Conservation (phyloP, 2,888 invertebrate species). For the Plebejus anna region DNA sequence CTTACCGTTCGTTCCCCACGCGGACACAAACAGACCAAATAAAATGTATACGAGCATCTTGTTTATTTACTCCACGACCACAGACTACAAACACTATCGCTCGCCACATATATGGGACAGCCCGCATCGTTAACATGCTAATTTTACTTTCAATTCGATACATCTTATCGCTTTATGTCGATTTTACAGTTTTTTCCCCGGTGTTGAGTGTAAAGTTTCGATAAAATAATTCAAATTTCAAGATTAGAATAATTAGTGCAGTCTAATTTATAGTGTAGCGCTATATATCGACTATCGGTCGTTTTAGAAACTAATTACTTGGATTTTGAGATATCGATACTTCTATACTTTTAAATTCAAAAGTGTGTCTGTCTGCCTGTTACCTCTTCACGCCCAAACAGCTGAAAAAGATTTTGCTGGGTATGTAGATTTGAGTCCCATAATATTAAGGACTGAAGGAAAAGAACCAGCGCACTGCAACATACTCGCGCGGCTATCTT, state of each 20-base stretch:
- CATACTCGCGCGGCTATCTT: too few relatives aligned
- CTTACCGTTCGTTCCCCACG: background rate
- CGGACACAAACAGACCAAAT: background rate
- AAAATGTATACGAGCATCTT: background rate
- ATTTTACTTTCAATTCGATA: slow-evolving; percentile 35
- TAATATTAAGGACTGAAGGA: too few relatives aligned
- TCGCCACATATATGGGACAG: slow-evolving; percentile 35
- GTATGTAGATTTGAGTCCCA: too few relatives aligned
- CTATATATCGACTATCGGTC: background rate
- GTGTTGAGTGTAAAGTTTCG: background rate
- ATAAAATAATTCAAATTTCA: background rate
- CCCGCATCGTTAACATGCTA: slow-evolving; percentile 40
- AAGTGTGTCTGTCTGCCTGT: too few relatives aligned
- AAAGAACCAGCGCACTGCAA: too few relatives aligned
- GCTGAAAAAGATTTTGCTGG: too few relatives aligned
- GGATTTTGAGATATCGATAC: too few relatives aligned
- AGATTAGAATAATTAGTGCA: background rate
- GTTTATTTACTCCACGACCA: background rate
- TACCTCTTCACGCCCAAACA: too few relatives aligned
- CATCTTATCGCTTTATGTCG: slow-evolving; percentile 34
- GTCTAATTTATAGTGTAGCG: background rate
- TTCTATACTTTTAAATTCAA: too few relatives aligned
- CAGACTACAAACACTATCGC: slow-evolving; percentile 11
- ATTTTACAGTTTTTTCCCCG: slow-evolving; percentile 1
- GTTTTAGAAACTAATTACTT: background rate